Evolutionary conservation across 2,888 invertebrate genomes (phyloP).

Genomic region (Caenorhabditis macrosperma): DNA sequence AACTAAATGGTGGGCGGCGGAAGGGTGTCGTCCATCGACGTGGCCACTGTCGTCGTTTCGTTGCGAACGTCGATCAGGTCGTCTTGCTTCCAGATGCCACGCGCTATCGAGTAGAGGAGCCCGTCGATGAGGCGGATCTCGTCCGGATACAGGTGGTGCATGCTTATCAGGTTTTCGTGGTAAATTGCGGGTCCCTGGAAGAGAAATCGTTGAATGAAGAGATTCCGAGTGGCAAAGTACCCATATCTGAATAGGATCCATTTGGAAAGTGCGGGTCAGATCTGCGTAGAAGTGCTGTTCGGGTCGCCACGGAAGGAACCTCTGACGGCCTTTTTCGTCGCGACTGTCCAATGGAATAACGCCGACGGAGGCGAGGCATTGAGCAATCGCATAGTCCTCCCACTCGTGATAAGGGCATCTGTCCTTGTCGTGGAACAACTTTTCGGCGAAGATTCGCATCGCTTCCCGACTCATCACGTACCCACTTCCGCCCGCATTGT

Average conservation of each 20-base stretch:
- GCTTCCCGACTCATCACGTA: slow-evolving; percentile 67
- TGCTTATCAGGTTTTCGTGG: slow-evolving; percentile 66
- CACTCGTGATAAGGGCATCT: slow-evolving; percentile 71
- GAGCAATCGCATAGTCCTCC: slow-evolving; percentile 70
- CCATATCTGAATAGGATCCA: slow-evolving; percentile 64
- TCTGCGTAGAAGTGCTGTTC: slow-evolving; percentile 69
- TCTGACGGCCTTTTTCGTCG: slow-evolving; percentile 62
- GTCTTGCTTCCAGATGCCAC: slow-evolving; percentile 56
- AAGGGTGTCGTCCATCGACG: slow-evolving; percentile 50
- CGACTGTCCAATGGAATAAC: slow-evolving; percentile 64
- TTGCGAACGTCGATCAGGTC: slow-evolving; percentile 25
- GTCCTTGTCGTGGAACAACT: slow-evolving; percentile 59
- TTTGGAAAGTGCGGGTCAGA: slow-evolving; percentile 62
- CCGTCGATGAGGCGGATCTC: slow-evolving; percentile 70
- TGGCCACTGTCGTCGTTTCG: slow-evolving; percentile 41
- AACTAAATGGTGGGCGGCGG: slow-evolving; percentile 48
- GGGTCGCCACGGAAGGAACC: slow-evolving; percentile 71
- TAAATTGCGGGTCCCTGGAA: slow-evolving; percentile 65
- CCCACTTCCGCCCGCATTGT: slow-evolving; percentile 71
- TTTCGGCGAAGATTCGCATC: slow-evolving; percentile 66
- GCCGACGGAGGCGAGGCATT: slow-evolving; percentile 58
- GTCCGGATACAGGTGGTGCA: slow-evolving; percentile 68
- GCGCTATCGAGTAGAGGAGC: slow-evolving; percentile 65
- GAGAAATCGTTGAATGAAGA: not conserved
- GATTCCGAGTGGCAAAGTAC: slow-evolving; percentile 28